Base-by-base conservation (phyloP, 1,140 invertebrate species). In the Lepidurus apus region DNA sequence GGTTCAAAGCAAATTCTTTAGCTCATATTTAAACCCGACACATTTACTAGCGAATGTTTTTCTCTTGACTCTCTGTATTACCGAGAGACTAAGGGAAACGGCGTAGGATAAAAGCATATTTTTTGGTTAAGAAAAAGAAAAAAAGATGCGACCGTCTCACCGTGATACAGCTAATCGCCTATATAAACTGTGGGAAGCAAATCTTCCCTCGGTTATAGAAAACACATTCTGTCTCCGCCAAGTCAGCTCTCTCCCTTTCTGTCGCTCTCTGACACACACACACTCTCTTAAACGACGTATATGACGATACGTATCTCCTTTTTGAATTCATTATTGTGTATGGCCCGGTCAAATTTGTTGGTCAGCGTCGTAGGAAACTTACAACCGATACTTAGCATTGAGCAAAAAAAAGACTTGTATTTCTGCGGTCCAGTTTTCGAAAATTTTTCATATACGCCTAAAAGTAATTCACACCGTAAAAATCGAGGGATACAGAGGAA, bases 381-480 rank as follows among this genome's bases (percentile, higher is more conserved):
- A 65, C 53, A 13, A 4, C 4, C 34, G 34, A 3, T 34, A 34
- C 34, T 34, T 34, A 34, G 34, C 34, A 34, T 26, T 1, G 26
- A 34, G 34, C 34, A 34, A 34, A 65, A 65, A 65, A 13, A n/a
- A 13, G 53, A 65, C 53, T 2, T 34, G 53, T 65, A 65, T 65
- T 65, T 65, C 53, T 21, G 53, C 53, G 53, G 53, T 65, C 53
- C 53, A 65, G 53, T 65, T 65, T 65, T 65, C 53, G 34, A 34
- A 34, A 21, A 0, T 21, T 65, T 65, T 65, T 65, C 53, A 65
- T 65, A 17, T 21, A 0, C 45, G 17, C 45, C 10, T 21, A 21
- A n/a, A 21, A 65, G 0, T 13, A 65, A 11, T 65, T 13, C 53
- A 21, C 21, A 65, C 17, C 53, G 17, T n/a, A n/a, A 65, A 65